These are phyloP conservation scores for Drosophila tsacasi DNA, from an alignment of 1,140 invertebrate genomes.

Conservation along the genomic window DNA sequence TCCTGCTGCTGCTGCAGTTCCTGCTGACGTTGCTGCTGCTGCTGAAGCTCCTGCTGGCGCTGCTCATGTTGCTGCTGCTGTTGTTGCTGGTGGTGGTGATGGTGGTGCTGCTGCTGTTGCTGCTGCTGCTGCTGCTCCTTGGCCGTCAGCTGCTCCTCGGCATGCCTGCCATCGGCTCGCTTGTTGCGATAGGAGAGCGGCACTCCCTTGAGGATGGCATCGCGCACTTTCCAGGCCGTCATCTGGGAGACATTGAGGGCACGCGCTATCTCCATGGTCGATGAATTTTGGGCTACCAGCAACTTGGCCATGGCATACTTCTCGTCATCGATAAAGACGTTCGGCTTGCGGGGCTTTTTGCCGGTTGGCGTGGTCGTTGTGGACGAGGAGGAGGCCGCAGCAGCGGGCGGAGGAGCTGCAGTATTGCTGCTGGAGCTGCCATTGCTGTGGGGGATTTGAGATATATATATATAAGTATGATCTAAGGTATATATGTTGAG, in stretches of 20 bases:
- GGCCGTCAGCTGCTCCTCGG: constrained; percentile 22
- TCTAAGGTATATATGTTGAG: background rate
- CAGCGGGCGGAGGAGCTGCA: constrained; percentile 11
- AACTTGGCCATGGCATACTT: constrained; percentile 83
- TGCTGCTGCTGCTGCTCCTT: constrained; percentile 55
- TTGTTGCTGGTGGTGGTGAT: constrained; percentile 45
- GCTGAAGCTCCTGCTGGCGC: constrained; percentile 50
- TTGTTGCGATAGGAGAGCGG: constrained; percentile 82
- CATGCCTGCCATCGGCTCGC: constrained; percentile 54
- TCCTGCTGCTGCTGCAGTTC: constrained; percentile 31
- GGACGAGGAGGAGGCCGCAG: constrained; percentile 27
- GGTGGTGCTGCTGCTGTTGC: constrained; percentile 46
- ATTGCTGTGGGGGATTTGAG: constrained; percentile 16
- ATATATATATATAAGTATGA: background rate
- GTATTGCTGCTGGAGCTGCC: constrained; percentile 64
- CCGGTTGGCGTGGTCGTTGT: constrained; percentile 48
- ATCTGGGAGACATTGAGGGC: constrained; percentile 82
- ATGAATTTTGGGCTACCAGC: constrained; percentile 78
- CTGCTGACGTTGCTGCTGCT: constrained; percentile 39
- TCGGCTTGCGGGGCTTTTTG: constrained; percentile 83
- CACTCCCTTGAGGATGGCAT: constrained; percentile 81
- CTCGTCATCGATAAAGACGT: constrained; percentile 83
- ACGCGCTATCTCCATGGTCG: constrained; percentile 82
- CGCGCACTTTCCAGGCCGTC: constrained; percentile 83
- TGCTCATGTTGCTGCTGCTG: constrained; percentile 41